Evolutionary conservation across 2,797 vertebrate species (phyloP), one percentile per base, ranked within the genome.

Genomic region (Spinibarbus caldwelli): DNA sequence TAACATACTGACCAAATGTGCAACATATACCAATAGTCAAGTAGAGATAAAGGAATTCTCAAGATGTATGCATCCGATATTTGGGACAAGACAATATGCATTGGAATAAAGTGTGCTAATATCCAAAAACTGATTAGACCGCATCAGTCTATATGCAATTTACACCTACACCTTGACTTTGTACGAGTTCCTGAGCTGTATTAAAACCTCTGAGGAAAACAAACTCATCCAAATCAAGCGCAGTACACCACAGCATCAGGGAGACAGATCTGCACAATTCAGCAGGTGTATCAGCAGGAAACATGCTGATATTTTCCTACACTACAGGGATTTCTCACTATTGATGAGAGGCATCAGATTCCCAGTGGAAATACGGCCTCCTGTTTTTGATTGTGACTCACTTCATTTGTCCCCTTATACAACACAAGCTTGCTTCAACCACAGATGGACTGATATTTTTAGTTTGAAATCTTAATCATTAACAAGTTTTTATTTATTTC

Each of bases 221-320:
- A 82, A 66, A 21, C 67, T 75, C 47, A 76, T 62, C 41, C 49
- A 19, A 76, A 68, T 68, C 47, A 70, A 75, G 84, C 45, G 9
- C 41, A 64, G 67, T 59, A 68, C 47, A 72, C 64, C 78, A 77
- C 31, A 73, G 57, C 59, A 78, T 80, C 75, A 80, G 14, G 43
- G 73, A 26, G 83, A 85, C 76, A 85, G 47, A 70, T 79, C 83
- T 85, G 79, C 86, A 82, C 67, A 34, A 45, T 73, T 86, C 79
- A 86, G 78, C 72, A 78, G 43, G 45, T 73, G 66, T 76, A 76
- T 87, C 87, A 86, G 75, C 71, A 83, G 43, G 83, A 86, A 84
- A 82, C 85, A 82, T 82, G 85, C 82, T 86, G 72, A 86, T 77
- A 77, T 54, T 82, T 72, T 52, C 66, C 67, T 68, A 36, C 52